Evolutionary conservation across 1,140 invertebrate species (phyloP), one percentile per base, ranked within the genome.

Genomic region (Drosophila tristis): DNA sequence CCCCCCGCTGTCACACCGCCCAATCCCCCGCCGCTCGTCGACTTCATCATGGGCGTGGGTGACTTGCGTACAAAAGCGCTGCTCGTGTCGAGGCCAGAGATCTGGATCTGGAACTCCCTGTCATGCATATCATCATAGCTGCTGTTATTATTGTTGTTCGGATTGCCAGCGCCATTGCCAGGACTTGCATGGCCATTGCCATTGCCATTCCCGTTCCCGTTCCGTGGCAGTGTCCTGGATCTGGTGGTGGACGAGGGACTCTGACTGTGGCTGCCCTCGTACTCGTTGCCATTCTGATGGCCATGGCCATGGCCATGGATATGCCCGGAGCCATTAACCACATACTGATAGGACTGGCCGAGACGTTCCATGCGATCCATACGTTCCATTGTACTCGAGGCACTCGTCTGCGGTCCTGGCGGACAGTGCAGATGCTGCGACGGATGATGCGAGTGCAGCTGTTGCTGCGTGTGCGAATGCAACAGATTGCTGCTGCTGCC

Each of bases 51-150:
- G 0, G 94, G 94, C 7, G 94, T 94, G 1, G 94, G 94, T 0
- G 93, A 94, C 16, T 94, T 93, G 2, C 93, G 93, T 4, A 94
- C 93, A 68, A 94, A 94, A 3, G 94, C 94, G 72, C 82, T 92
- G 15, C 93, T 92, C 1, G 94, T 92, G 58, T 94, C 94, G n/a
- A 94, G 45, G 0, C 93, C 93, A 64, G 94, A 91, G 47, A 92
- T 92, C 47, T 92, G 91, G 31, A 92, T 92, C 39, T 71, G 67
- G 43, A 92, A 91, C 55, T 91, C 91, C 1, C 91, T 87, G 9
- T 39, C 35, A 39, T 74, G 86, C 66, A 84, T 66, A 31, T 78
- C 72, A 7, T 91, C 91, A 50, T 90, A 90, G 73, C 93, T 92
- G 90, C 62, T 75, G 45, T 60, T 80, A 1, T 92, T 93, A 92